phyloP scores from a whole-genome alignment of 1,140 invertebrate genomes.

The Bombus impatiens region DNA sequence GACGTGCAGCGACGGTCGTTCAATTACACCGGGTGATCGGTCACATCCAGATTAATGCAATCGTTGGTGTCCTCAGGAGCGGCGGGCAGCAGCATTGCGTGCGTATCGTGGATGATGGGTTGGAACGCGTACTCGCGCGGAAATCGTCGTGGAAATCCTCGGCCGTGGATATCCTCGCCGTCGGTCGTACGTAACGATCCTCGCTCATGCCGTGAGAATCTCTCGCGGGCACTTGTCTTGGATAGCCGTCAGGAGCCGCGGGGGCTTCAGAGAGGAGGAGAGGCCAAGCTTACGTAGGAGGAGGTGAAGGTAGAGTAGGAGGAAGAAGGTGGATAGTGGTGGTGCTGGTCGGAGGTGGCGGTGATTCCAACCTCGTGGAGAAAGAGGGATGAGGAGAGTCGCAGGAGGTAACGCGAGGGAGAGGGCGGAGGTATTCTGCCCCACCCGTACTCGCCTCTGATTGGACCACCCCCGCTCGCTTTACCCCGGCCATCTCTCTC shows the following conservation, averaged over 20 bases:
- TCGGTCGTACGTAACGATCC: constrained; percentile 78
- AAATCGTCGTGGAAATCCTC: constrained; percentile 71
- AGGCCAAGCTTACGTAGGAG: constrained; percentile 37
- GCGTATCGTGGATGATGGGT: constrained; percentile 23
- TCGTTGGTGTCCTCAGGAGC: constrained; percentile 18
- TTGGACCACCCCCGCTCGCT: constrained; percentile 78
- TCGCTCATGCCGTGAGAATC: constrained; percentile 80
- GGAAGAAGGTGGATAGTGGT: constrained; percentile 66
- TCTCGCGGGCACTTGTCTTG: constrained; percentile 81
- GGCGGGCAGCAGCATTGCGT: constrained; percentile 44
- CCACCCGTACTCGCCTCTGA: constrained; percentile 79
- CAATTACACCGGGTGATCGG: constrained; percentile 47
- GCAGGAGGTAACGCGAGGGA: constrained; percentile 62
- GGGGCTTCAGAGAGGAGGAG: constrained; percentile 70
- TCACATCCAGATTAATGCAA: constrained; percentile 32
- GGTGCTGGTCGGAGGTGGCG: constrained; percentile 67
- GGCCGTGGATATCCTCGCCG: constrained; percentile 70
- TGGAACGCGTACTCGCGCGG: constrained; percentile 64
- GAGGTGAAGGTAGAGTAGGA: constrained; percentile 66
- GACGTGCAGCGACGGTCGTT: constrained; percentile 24
- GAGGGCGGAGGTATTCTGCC: constrained; percentile 71
- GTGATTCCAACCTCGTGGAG: constrained; percentile 68
- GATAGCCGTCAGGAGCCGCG: constrained; percentile 76
- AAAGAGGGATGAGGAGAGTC: constrained; percentile 61
- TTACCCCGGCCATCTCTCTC: constrained; percentile 66